Conservation (phyloP, 2,113 vertebrate genomes). For the Australoheros scitulus region DNA sequence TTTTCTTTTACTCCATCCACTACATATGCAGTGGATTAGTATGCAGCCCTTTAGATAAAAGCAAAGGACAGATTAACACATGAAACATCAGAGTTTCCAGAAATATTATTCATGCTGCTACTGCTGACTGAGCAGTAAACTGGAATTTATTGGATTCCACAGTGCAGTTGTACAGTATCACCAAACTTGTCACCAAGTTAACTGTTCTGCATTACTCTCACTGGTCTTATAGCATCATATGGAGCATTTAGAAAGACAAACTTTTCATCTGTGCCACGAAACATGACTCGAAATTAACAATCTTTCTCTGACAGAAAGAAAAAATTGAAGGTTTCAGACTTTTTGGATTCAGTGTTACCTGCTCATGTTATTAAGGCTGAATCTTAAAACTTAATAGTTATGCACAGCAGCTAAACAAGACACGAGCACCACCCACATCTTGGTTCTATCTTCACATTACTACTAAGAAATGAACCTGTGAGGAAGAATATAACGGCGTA, state of each 20-base stretch:
- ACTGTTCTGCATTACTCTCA: neutral
- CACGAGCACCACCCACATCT: neutral
- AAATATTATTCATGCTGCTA: neutral
- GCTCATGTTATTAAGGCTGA: neutral
- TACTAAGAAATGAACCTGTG: neutral
- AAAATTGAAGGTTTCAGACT: neutral
- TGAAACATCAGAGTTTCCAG: neutral
- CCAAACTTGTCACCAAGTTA: neutral
- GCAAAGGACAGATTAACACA: neutral
- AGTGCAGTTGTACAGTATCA: neutral
- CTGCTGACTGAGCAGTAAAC: neutral
- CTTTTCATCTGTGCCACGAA: neutral
- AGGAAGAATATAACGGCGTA: neutral
- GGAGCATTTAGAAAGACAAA: neutral
- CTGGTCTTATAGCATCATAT: neutral
- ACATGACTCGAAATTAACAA: neutral
- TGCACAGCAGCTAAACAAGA: neutral
- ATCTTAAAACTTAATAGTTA: neutral
- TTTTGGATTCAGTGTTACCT: neutral
- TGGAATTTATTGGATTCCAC: neutral
- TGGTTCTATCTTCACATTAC: neutral
- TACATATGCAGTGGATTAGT: neutral
- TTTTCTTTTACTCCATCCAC: neutral
- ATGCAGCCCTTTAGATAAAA: neutral
- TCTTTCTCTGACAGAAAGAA: neutral